Base-by-base conservation (phyloP, 2,113 vertebrate species). In the Gambusia holbrooki region DNA sequence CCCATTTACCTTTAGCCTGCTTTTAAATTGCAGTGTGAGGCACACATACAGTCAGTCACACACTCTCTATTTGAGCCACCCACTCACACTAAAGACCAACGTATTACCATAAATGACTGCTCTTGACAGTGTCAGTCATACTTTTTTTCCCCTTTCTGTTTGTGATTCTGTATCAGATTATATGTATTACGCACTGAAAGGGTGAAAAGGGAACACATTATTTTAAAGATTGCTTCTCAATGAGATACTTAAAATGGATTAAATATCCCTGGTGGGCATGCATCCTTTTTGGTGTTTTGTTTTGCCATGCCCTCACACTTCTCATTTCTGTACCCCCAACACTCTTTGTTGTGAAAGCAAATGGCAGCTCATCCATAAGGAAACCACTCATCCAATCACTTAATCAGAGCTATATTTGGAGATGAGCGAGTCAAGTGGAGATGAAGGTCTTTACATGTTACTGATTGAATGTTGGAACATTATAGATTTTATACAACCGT, bases 321-420 rank as follows among this genome's bases (percentile, higher is more conserved):
- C 71, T 80, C 74, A 7, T 60, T 48, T 48, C 69, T 73, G 68
- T 2, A 29, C 54, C 42, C 77, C 60, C 60, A 65, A 62, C 11
- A 33, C 68, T 77, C 1, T 2, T 45, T 37, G 81, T 78, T 68
- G 35, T 62, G 15, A 75, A 68, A 48, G 48, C 35, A 71, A 67
- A 76, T 42, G 15, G 17, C 28, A 48, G 64, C 69, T 61, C 8
- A n/a, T 40, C 68, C 81, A 30, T 58, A 40, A 66, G 63, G 64
- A 45, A 72, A 69, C 71, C 81, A 85, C 89, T 90, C 81, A 51
- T 89, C 77, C 82, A 90, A 91, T 89, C 90, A 88, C 83, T 91
- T 85, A 73, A 93, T 93, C 89, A 78, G 76, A 76, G 81, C 66
- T 67, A 60, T 60, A 82, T 81, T 81, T 90, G 86, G 84, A 84